phyloP scores from a whole-genome alignment of 2,113 vertebrate species.

The Danio rerio region DNA sequence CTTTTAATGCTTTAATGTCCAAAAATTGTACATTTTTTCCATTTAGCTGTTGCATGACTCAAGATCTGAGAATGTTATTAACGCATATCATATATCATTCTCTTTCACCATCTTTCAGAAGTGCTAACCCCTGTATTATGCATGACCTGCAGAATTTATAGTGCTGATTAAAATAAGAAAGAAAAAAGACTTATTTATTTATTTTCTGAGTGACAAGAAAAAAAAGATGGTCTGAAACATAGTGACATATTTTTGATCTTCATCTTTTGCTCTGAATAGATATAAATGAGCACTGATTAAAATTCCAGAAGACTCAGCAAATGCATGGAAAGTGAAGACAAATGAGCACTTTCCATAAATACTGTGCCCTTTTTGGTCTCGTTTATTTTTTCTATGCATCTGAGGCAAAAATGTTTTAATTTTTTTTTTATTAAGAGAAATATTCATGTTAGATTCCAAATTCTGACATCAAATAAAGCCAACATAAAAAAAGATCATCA shows the following conservation, averaged over 20 bases:
- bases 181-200: too few relatives aligned
- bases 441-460: background rate
- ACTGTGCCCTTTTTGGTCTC: background rate
- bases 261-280: background rate
- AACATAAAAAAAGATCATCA: background rate
- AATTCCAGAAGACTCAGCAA: background rate
- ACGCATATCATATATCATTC: slow-evolving; percentile 44
- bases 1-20: slow-evolving; percentile 2
- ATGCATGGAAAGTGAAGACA: background rate
- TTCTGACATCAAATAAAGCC: background rate
- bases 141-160: slow-evolving; percentile 14
- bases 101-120: slow-evolving; percentile 6
- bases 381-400: background rate
- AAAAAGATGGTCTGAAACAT: background rate
- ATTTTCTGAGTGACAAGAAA: background rate
- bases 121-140: background rate
- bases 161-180: background rate
- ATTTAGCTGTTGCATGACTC: background rate
- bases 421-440: background rate
- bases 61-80: slow-evolving; percentile 57
- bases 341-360: background rate
- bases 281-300: slow-evolving; percentile 8
- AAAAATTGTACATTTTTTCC: background rate
- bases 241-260: background rate
- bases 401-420: background rate